phyloP scores from a whole-genome alignment of 1,140 invertebrate genomes.

The Diploscapter pachys region DNA sequence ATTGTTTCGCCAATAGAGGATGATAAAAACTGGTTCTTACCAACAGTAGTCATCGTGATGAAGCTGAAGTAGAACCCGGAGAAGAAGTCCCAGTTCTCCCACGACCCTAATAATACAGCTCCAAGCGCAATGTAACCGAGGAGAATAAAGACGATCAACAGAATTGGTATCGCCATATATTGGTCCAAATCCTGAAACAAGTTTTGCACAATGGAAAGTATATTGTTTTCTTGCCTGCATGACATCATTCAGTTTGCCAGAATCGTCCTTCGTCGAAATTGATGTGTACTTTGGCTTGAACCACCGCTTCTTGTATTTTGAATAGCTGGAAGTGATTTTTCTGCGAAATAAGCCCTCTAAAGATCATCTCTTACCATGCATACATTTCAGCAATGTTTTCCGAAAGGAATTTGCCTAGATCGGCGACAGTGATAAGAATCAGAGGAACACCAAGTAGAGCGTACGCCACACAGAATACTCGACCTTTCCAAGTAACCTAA shows the following conservation, averaged over 20 bases:
- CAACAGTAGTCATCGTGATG: slow-evolving; percentile 57
- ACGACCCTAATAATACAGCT: slow-evolving; percentile 51
- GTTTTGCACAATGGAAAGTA: too few relatives aligned
- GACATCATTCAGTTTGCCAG: too few relatives aligned
- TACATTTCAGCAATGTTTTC: slow-evolving; percentile 44
- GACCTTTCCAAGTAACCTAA: slow-evolving; percentile 45
- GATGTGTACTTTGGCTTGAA: too few relatives aligned
- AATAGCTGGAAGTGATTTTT: too few relatives aligned
- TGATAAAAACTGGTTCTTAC: too few relatives aligned
- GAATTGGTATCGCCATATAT: slow-evolving; percentile 45
- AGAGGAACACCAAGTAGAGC: slow-evolving; percentile 57
- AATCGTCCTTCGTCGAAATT: too few relatives aligned
- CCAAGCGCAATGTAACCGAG: slow-evolving; percentile 56
- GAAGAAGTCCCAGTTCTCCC: slow-evolving; percentile 55
- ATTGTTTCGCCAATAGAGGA: slow-evolving; percentile 9
- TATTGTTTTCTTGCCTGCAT: too few relatives aligned
- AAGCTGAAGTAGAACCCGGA: slow-evolving; percentile 57
- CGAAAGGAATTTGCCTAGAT: slow-evolving; percentile 58
- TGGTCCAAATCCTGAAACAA: too few relatives aligned
- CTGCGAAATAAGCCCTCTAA: too few relatives aligned
- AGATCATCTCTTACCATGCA: too few relatives aligned
- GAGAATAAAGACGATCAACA: slow-evolving; percentile 52
- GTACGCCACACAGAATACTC: slow-evolving; percentile 57
- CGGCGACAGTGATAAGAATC: slow-evolving; percentile 57
- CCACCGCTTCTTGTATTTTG: too few relatives aligned